Evolutionary conservation across 1,140 invertebrate genomes (phyloP), one percentile per base, ranked within the genome.

Genomic region (Parasteatoda tepidariorum): DNA sequence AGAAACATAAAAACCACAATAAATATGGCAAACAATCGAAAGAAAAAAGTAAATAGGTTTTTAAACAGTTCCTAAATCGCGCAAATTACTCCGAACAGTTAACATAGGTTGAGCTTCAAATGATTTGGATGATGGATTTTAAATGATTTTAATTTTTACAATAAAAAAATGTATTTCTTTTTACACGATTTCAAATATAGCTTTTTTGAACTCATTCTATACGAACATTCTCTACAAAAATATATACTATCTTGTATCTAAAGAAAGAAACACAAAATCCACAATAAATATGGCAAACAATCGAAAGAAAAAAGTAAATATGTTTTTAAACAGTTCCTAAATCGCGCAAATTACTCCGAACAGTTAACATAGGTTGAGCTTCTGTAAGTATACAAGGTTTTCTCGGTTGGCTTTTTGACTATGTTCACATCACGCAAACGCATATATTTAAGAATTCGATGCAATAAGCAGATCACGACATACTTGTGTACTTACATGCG

Each of bases 401-500:
- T n/a, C n/a, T 75, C 33, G 33, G 59, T 33, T n/a, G 9, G 33
- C 55, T 41, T 70, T 62, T n/a, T 28, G 3, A 41, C n/a, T n/a
- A n/a, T n/a, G n/a, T n/a, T 13, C 33, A 1, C 22, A 3, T 18
- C 74, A 78, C 74, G 74, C 74, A 78, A 26, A 66, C 54, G 61
- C 31, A 66, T 78, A 54, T 62, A 41, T 66, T 78, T 78, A 78
- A 78, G 74, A 75, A 62, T 75, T 59, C 61, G 57, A 66, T 66
- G 74, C 74, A 78, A 78, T 78, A 64, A 55, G 54, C 41, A 41
- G 13, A 30, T 26, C 74, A 78, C 74, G 74, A 54, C 28, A 78
- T 78, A 48, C 54, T 3, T 78, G 74, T 78, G 74, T 78, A 78
- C 74, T 33, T 48, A 78, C 61, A 78, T 66, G 61, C 74, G 74